A percentile compares a stretch with the other conserved stretches of the same genome.
These are phyloP conservation scores for Pterocles gutturalis DNA, from an alignment of 2,113 vertebrate genomes.

Conservation along the genomic window DNA sequence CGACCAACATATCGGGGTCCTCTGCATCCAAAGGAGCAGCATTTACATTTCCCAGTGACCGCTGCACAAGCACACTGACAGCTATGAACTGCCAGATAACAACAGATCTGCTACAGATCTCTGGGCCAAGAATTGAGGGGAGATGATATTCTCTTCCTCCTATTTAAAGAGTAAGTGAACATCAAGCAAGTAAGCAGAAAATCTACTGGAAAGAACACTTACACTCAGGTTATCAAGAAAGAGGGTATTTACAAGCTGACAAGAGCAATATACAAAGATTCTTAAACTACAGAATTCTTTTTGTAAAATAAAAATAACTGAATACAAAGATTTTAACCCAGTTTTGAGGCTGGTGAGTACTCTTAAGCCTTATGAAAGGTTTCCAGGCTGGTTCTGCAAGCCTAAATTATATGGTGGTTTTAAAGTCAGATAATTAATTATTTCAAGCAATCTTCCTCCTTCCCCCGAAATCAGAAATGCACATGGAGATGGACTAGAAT, in stretches of 20 bases:
- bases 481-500: neutral
- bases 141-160: neutral
- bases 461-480: neutral
- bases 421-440: neutral
- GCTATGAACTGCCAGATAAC: neutral
- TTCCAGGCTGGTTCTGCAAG: neutral
- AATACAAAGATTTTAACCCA: neutral
- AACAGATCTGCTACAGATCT: slow-evolving; percentile 37
- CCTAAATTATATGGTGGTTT: neutral
- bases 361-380: neutral
- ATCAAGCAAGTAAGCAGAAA: neutral
- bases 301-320: neutral
- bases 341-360: neutral
- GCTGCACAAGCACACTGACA: neutral
- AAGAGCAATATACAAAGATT: neutral
- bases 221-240: neutral
- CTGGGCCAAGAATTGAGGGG: slow-evolving; percentile 32
- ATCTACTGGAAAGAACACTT: neutral
- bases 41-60: slow-evolving; percentile 36
- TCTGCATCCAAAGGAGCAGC: slow-evolving; percentile 22
- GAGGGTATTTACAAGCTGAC: neutral
- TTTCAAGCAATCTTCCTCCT: neutral
- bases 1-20: neutral
- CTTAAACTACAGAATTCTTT: neutral
- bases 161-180: neutral